Evolutionary conservation across 2,797 vertebrate genomes (phyloP).

Genomic region (Cottoperca gobio): DNA sequence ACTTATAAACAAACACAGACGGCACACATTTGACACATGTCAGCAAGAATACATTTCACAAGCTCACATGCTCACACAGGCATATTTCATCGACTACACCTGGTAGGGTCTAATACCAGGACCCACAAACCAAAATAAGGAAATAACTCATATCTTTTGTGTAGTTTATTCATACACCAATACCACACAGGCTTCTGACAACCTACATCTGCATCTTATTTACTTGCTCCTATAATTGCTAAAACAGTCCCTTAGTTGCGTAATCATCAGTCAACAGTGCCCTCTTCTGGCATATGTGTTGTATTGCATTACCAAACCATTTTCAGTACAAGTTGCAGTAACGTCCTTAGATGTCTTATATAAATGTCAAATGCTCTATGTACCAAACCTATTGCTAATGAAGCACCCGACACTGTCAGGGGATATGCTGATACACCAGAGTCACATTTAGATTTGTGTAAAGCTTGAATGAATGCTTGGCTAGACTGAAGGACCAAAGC

Average conservation of each 20-base stretch:
- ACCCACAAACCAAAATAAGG: not conserved
- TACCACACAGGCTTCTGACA: not conserved
- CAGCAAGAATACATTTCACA: slow-evolving; percentile 20
- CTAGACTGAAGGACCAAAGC: not conserved
- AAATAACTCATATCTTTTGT: slow-evolving; percentile 12
- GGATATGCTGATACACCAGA: not conserved
- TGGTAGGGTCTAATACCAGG: not conserved
- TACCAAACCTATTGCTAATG: not conserved
- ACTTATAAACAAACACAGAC: slow-evolving; percentile 12
- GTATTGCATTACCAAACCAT: slow-evolving; percentile 17
- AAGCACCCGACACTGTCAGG: not conserved
- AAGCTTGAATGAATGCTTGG: not conserved
- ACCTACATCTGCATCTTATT: not conserved
- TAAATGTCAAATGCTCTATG: not conserved
- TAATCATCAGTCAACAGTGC: slow-evolving; percentile 41
- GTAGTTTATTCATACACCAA: slow-evolving; percentile 9
- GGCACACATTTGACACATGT: slow-evolving; percentile 9
- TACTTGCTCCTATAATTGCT: not conserved
- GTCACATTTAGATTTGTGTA: not conserved
- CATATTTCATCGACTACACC: not conserved
- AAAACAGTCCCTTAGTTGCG: not conserved
- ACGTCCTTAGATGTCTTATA: not conserved
- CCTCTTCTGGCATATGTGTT: slow-evolving; percentile 46
- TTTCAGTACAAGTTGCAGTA: not conserved
- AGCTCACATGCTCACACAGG: not conserved